A percentile compares a stretch with the other conserved stretches of the same genome.
These are phyloP conservation scores for Drosophila tani DNA, from an alignment of 1,140 invertebrate genomes.

Conservation along the genomic window DNA sequence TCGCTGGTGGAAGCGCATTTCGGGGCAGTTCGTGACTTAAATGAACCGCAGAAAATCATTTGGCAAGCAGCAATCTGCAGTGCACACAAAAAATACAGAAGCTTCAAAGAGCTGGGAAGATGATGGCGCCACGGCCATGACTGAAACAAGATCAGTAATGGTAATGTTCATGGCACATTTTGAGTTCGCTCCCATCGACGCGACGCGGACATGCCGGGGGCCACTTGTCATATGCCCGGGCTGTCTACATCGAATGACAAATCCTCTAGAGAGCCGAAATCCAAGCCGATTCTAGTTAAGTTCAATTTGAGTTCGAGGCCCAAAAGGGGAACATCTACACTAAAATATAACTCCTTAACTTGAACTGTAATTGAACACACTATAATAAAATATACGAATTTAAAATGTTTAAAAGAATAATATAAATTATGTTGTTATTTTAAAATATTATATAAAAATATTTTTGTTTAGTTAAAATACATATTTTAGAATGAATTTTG, in stretches of 20 bases:
- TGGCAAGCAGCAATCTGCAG: constrained; percentile 38
- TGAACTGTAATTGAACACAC: neutral
- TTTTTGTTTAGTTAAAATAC: no score
- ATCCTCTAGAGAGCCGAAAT: constrained; percentile 30
- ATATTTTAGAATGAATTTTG: no score
- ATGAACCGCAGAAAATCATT: constrained; percentile 83
- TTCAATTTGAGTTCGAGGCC: constrained; percentile 7
- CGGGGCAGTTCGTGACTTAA: constrained; percentile 79
- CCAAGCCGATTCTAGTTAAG: constrained; percentile 21
- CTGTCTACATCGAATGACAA: constrained; percentile 44
- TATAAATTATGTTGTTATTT: no score
- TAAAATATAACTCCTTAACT: neutral
- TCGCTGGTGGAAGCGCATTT: constrained; percentile 61
- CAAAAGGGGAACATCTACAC: constrained; percentile 7
- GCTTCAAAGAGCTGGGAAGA: constrained; percentile 32
- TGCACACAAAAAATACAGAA: constrained; percentile 47
- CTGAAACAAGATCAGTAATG: constrained; percentile 81
- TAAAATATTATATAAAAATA: no score
- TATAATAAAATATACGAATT: no score
- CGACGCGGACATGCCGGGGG: constrained; percentile 29
- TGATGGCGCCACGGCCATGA: constrained; percentile 60
- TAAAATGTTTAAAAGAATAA: no score
- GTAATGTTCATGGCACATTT: constrained; percentile 76
- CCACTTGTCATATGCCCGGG: constrained; percentile 57
- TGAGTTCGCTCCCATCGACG: constrained; percentile 37